These are phyloP conservation scores for Setophaga coronata DNA, from an alignment of 2,113 vertebrate species.

Conservation along the genomic window DNA sequence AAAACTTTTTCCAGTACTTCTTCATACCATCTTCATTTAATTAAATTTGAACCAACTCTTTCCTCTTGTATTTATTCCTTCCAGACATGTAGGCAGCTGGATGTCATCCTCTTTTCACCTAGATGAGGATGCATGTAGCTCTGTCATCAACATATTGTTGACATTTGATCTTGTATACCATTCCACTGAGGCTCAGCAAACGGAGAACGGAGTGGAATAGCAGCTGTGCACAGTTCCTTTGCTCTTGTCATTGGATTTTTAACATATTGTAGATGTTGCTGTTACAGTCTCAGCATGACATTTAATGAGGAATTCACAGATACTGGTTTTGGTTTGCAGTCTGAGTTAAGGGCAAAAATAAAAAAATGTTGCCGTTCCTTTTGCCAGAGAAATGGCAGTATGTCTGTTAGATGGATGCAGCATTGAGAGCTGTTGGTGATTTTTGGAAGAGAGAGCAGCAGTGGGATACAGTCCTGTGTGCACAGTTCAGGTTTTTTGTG, in stretches of 20 bases:
- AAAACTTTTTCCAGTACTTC: not conserved
- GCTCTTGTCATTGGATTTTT: constrained; percentile 33
- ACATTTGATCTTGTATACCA: constrained; percentile 23
- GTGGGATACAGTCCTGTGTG: not conserved
- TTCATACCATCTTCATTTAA: not conserved
- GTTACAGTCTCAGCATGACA: not conserved
- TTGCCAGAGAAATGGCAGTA: not conserved
- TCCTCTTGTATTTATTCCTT: constrained; percentile 15
- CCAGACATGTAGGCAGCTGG: constrained; percentile 45
- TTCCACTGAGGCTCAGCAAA: constrained; percentile 1
- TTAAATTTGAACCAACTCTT: constrained; percentile 2
- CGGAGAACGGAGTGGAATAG: not conserved
- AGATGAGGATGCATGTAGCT: not conserved
- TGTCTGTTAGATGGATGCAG: not conserved
- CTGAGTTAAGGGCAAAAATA: not conserved
- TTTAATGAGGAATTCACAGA: constrained; percentile 6
- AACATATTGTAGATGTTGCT: not conserved
- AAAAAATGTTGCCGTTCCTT: not conserved
- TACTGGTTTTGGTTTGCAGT: not conserved
- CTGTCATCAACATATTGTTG: constrained; percentile 47
- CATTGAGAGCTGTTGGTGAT: not conserved
- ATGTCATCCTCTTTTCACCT: constrained; percentile 42
- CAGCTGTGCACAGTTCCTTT: not conserved
- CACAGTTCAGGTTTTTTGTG: not conserved
- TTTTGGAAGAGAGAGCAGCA: not conserved